Evolutionary conservation across 2,797 vertebrate genomes (phyloP), one percentile per base, ranked within the genome.

Genomic region (Characodon lateralis): DNA sequence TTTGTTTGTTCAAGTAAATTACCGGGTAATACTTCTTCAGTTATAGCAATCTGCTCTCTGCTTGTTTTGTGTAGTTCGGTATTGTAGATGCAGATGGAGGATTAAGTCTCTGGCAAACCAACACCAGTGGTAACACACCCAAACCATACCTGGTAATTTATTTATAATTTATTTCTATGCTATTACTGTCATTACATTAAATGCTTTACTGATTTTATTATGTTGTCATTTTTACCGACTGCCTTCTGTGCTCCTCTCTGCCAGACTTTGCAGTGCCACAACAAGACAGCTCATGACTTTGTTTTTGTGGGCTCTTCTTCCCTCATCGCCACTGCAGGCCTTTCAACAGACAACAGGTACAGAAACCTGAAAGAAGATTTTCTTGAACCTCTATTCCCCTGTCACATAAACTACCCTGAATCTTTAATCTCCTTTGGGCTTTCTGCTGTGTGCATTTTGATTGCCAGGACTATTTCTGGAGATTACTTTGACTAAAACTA

Each of bases 21-120:
- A n/a, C 78, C 41, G 9, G 1, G 69, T 61, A 8, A 46, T 43
- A 76, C 22, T 63, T 3, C 31, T 65, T 63, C 72, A 0, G 35
- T 74, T 31, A 74, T 58, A 69, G 53, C 7, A 28, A 14, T 73
- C n/a, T 73, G 48, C 71, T 72, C 48, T 55, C 24, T 90, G 68
- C 55, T 59, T 84, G 35, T 86, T 78, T 88, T 84, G 74, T 82
- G 61, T 83, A 99, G 98, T 99, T 99, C 87, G 98, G 98, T 85
- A 96, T 99, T 76, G 96, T 98, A 79, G 98, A 99, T 91, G 97
- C 97, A 76, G 98, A 99, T 84, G 98, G 98, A 87, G 96, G 95
- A 85, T 95, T 99, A 93, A 98, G 97, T 94, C 96, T 99, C 50
- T 99, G 98, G 96, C 98, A 99, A 87, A 99, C 98, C 93, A 98